These are phyloP conservation scores for Spisula subtruncata DNA, from an alignment of 2,888 invertebrate species.

Conservation along the genomic window DNA sequence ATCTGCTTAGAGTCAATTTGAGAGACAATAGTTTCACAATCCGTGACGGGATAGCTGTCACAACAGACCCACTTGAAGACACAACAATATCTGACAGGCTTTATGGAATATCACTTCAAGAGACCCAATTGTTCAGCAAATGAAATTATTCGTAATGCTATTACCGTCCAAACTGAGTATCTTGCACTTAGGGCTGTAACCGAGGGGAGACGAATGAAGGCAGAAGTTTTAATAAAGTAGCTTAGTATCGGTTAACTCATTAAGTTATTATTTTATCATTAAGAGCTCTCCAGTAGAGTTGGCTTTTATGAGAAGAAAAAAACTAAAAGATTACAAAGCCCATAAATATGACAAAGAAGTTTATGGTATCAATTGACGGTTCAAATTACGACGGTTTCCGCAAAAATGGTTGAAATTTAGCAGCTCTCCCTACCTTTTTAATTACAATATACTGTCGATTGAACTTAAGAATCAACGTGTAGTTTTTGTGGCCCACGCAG, in stretches of 20 bases:
- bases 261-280: slow-evolving; percentile 61
- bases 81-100: slow-evolving; percentile 46
- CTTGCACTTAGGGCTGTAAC: slow-evolving; percentile 44
- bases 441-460: slow-evolving; percentile 27
- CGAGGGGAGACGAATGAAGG: slow-evolving; percentile 54
- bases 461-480: slow-evolving; percentile 22
- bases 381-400: background rate
- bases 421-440: slow-evolving; percentile 18
- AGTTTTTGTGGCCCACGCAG: slow-evolving; percentile 31
- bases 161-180: slow-evolving; percentile 42
- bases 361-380: slow-evolving; percentile 22
- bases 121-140: slow-evolving; percentile 55
- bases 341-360: slow-evolving; percentile 17
- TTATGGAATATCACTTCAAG: slow-evolving; percentile 54
- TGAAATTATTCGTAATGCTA: slow-evolving; percentile 68
- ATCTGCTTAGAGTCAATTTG: slow-evolving; percentile 41
- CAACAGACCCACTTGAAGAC: slow-evolving; percentile 32
- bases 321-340: background rate
- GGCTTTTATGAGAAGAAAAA: slow-evolving; percentile 34
- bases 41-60: slow-evolving; percentile 56
- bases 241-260: slow-evolving; percentile 67
- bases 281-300: slow-evolving; percentile 30
- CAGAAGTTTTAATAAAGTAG: slow-evolving; percentile 59
- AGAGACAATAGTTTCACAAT: slow-evolving; percentile 40
- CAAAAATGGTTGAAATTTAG: slow-evolving; percentile 23